These are phyloP conservation scores for Rhopalosiphum padi DNA, from an alignment of 1,140 invertebrate species.

Conservation along the genomic window DNA sequence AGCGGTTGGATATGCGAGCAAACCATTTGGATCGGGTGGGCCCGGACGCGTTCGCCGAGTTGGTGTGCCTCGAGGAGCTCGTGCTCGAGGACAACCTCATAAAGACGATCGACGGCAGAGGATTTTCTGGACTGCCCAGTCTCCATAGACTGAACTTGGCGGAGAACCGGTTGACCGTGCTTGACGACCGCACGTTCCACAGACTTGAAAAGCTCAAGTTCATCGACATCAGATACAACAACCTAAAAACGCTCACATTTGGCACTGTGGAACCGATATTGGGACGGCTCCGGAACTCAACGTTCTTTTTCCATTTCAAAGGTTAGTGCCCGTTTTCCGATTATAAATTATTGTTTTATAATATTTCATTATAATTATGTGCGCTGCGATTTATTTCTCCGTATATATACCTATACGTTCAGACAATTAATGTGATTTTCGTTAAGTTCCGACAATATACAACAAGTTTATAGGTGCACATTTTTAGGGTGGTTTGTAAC, in stretches of 20 bases:
- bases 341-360: no score
- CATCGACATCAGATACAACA: slow-evolving; percentile 76
- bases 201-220: slow-evolving; percentile 71
- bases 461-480: no score
- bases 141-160: slow-evolving; percentile 73
- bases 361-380: no score
- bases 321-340: slow-evolving; percentile 68
- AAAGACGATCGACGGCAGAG: slow-evolving; percentile 72
- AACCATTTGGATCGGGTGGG: slow-evolving; percentile 77
- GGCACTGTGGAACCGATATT: slow-evolving; percentile 76
- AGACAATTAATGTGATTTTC: no score
- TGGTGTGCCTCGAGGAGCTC: slow-evolving; percentile 74
- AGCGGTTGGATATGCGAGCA: slow-evolving; percentile 72
- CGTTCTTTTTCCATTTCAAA: slow-evolving; percentile 76
- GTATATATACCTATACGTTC: no score
- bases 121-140: slow-evolving; percentile 74
- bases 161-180: slow-evolving; percentile 74
- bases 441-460: no score
- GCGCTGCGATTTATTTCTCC: no score
- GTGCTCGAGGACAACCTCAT: slow-evolving; percentile 77
- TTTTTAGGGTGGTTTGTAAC: no score
- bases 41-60: slow-evolving; percentile 76
- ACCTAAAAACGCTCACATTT: slow-evolving; percentile 75
- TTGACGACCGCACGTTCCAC: slow-evolving; percentile 72
- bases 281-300: slow-evolving; percentile 74